Conservation (phyloP, 2,113 vertebrate genomes). For the Trogon surrucura region DNA sequence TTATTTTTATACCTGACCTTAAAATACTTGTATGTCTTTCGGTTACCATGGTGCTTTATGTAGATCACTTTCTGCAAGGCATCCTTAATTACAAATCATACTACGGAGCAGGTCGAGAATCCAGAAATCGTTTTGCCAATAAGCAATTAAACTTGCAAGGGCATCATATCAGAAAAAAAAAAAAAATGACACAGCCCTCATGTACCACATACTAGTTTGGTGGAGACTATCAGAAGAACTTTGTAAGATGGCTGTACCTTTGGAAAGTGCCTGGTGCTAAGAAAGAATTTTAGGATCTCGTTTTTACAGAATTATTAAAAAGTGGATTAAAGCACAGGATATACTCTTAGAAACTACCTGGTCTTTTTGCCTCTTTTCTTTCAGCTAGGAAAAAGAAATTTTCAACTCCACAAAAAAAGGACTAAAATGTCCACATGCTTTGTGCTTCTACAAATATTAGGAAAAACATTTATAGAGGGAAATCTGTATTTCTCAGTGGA, state of each 20-base stretch:
- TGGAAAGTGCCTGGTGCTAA: background rate
- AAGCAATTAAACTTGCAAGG: background rate
- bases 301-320: background rate
- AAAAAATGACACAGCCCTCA: background rate
- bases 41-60: background rate
- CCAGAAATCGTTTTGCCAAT: background rate
- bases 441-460: background rate
- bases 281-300: background rate
- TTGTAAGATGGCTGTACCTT: background rate
- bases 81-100: slow-evolving; percentile 14
- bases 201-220: background rate
- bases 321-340: background rate
- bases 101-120: background rate
- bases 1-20: slow-evolving; percentile 6
- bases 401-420: background rate
- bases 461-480: background rate
- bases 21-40: background rate
- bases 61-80: background rate
- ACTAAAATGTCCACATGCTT: background rate
- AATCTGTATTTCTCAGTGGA: background rate
- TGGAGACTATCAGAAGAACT: background rate
- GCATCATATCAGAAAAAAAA: background rate
- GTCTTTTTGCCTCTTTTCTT: background rate
- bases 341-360: background rate
- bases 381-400: background rate